Evolutionary conservation across 2,888 invertebrate genomes (phyloP), one percentile per base, ranked within the genome.

Genomic region (Allophyes oxyacanthae): DNA sequence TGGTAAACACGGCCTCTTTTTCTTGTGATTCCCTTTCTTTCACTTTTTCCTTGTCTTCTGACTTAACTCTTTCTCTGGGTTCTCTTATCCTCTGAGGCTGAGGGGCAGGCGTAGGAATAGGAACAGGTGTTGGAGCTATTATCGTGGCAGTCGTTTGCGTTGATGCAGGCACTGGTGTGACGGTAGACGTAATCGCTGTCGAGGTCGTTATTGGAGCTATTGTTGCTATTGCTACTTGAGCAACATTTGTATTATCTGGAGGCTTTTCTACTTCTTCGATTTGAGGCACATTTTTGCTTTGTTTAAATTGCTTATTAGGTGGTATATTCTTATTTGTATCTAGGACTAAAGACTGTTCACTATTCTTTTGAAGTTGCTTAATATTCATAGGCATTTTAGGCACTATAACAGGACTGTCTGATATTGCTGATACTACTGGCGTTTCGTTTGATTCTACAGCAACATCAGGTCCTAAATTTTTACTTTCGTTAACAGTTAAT

Each of bases 341-440:
- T 89, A 92, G 60, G 69, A 82, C 83, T 86, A 88, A 76, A 77
- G 87, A 75, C 76, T 77, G 82, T 63, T 92, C 93, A 85, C 82
- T 84, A 85, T 65, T 87, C 76, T 91, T 93, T 79, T 87, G 90
- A 64, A 80, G 77, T 81, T 88, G 89, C 81, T 91, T 92, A 80
- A 84, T 73, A 80, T 84, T 90, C 65, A 87, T 79, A 82, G 94
- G 89, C 85, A 93, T 85, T 90, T 94, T 95, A 83, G 94, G 94
- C 86, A 95, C 95, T 84, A 95, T 95, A 85, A 95, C 95, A 78
- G 95, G 96, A 75, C 95, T 95, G 81, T 96, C 96, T 54, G 96
- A 95, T 90, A 95, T 96, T 64, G 96, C 96, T 64, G 96, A 96
- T 53, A 96, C 96, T 68, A 96, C 95, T 40, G 96, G 96, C 26